Conservation (phyloP, 1,140 invertebrate species). For the Riptortus pedestris region DNA sequence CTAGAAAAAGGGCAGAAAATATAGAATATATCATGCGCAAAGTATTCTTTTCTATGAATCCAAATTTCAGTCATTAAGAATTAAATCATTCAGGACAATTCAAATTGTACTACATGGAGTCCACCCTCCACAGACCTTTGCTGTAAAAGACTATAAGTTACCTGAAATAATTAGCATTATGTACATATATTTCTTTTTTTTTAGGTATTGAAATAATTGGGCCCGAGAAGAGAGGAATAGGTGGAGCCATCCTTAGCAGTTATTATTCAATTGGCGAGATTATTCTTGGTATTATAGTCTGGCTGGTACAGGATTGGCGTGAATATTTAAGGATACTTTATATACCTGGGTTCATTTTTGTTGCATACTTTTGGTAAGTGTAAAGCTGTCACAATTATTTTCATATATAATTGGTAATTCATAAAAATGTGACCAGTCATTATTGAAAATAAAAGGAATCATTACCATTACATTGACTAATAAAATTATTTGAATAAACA, state of each 20-base stretch:
- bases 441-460: too few relatives aligned
- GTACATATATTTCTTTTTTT: background rate
- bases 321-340: conserved; percentile 54
- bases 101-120: too few relatives aligned
- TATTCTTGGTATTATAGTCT: conserved; percentile 53
- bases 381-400: too few relatives aligned
- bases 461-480: too few relatives aligned
- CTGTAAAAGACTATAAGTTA: too few relatives aligned
- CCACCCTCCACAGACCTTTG: too few relatives aligned
- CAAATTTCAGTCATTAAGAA: too few relatives aligned
- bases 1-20: background rate
- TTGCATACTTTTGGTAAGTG: conserved; percentile 22
- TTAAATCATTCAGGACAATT: too few relatives aligned
- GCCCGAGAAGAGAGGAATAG: conserved; percentile 58
- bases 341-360: conserved; percentile 40
- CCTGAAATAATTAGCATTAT: background rate
- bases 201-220: conserved; percentile 68
- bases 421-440: too few relatives aligned
- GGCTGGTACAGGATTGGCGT: conserved; percentile 59
- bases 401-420: too few relatives aligned
- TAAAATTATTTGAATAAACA: too few relatives aligned
- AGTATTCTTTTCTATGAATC: background rate
- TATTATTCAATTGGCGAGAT: conserved; percentile 63
- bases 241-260: conserved; percentile 56
- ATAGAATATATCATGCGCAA: background rate